Percentiles rank a stretch among this genome's conserved stretches.
phyloP scores from a whole-genome alignment of 2,888 invertebrate genomes.

The Pimpla rufipes region DNA sequence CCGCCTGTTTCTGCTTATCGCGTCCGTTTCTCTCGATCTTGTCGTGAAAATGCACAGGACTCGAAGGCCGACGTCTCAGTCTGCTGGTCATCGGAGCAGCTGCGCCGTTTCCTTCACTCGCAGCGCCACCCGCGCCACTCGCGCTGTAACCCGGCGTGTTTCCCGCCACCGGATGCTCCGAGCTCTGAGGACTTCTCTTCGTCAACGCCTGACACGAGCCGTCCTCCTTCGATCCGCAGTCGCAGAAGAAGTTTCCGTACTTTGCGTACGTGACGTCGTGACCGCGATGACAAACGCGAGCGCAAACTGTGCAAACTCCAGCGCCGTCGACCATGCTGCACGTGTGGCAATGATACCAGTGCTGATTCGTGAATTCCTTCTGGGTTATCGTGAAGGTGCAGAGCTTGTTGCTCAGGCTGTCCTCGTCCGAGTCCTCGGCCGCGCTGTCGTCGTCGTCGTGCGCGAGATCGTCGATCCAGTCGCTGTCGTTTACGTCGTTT shows the following conservation, averaged over 20 bases:
- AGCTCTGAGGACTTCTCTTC: conserved; percentile 88
- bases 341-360: conserved; percentile 99
- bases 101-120: neutral
- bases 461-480: conserved; percentile 94
- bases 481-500: conserved; percentile 88
- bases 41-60: conserved; percentile 86
- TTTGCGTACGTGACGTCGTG: conserved; percentile 99
- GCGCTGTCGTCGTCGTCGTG: conserved; percentile 97
- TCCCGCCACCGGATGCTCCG: conserved; percentile 77
- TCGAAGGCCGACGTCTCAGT: conserved; percentile 88
- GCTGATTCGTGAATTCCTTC: conserved; percentile 99
- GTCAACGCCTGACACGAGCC: conserved; percentile 89
- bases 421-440: conserved; percentile 97
- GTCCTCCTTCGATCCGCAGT: conserved; percentile 98
- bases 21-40: conserved; percentile 82
- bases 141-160: conserved; percentile 74
- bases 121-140: conserved; percentile 70
- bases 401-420: conserved; percentile 95
- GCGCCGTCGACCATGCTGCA: conserved; percentile 99
- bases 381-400: conserved; percentile 99
- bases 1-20: conserved; percentile 86
- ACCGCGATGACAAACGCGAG: conserved; percentile 97
- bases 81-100: conserved; percentile 87
- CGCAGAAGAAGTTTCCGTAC: conserved; percentile 99
- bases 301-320: conserved; percentile 99